phyloP scores from a whole-genome alignment of 2,888 invertebrate species.

The Acanthosepion esculentum region DNA sequence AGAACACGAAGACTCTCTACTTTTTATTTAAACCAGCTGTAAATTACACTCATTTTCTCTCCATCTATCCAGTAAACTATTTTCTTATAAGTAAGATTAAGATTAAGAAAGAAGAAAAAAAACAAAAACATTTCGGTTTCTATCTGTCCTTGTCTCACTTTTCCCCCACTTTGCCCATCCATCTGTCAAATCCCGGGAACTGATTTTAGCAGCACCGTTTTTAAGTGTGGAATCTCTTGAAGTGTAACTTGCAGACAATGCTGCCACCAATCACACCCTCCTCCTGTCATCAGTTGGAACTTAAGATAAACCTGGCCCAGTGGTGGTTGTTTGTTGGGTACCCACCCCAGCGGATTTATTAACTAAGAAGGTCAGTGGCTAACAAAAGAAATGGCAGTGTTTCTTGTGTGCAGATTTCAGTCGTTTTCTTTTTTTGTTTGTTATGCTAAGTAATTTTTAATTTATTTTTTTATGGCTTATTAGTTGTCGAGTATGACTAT shows the following conservation, averaged over 20 bases:
- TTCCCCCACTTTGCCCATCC: neutral
- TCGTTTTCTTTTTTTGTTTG: neutral
- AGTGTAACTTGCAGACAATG: neutral
- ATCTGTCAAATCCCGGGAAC: slow-evolving; percentile 33
- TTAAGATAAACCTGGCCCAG: slow-evolving; percentile 7
- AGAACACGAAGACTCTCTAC: no score
- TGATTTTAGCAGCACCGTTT: slow-evolving; percentile 22
- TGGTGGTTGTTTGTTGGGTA: neutral
- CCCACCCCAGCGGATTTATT: neutral
- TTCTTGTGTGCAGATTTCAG: neutral
- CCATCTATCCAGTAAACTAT: no score
- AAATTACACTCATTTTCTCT: no score
- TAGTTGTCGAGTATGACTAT: no score
- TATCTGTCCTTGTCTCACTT: neutral
- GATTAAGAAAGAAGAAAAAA: no score
- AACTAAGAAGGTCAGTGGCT: neutral
- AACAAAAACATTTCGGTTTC: no score
- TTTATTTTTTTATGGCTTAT: no score
- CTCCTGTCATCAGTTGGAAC: neutral
- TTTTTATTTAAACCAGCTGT: no score
- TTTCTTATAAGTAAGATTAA: no score
- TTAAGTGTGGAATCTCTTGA: neutral
- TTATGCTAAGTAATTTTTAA: no score
- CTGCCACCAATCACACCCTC: neutral
- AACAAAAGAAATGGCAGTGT: neutral